Evolutionary conservation across 2,888 invertebrate genomes (phyloP), one percentile per base, ranked within the genome.

Genomic region (Drosophila tanythrix): DNA sequence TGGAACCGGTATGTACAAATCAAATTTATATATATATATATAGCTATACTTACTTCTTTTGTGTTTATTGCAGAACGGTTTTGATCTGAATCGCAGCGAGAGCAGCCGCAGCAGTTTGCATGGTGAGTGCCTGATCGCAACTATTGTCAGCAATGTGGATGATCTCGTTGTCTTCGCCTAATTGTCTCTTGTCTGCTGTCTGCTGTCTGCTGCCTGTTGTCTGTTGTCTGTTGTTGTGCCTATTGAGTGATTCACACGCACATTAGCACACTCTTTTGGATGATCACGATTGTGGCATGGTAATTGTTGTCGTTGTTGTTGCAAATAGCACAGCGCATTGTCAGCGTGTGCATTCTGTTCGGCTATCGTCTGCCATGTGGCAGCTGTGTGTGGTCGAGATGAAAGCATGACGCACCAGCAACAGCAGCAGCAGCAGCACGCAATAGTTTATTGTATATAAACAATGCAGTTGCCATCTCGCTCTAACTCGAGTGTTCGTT

Each of bases 1-100:
- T 96, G 71, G 96, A 96, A 93, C 95, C 95, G 89, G 96, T 96
- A 94, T 8, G 40, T 40, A 51, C 11, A 27, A 27, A 50, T 50
- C 18, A 27, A 27, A 50, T 27, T 50, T 10, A 4, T 27, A 25
- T 11, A 18, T 27, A 3, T 11, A 55, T 35, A 27, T 25, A 27
- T 60, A 43, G 25, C 15, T 10, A 53, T 56, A 38, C 27, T 27
- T 56, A 38, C 38, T 4, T 29, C 0, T 56, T 56, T 21, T 29
- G 5, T 29, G 29, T 40, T 43, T 46, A 27, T 46, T 74, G 58
- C 93, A 96, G 95, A 94, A 95, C 90, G 94, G 95, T 65, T 95
- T 95, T 95, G 95, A 95, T 82, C 90, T 95, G 73, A 79, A 68
- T 63, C 82, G 79, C 79, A 79, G 73, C 69, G 90, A 90, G 56